phyloP scores from a whole-genome alignment of 2,113 vertebrate genomes.

The Galeopterus variegatus region DNA sequence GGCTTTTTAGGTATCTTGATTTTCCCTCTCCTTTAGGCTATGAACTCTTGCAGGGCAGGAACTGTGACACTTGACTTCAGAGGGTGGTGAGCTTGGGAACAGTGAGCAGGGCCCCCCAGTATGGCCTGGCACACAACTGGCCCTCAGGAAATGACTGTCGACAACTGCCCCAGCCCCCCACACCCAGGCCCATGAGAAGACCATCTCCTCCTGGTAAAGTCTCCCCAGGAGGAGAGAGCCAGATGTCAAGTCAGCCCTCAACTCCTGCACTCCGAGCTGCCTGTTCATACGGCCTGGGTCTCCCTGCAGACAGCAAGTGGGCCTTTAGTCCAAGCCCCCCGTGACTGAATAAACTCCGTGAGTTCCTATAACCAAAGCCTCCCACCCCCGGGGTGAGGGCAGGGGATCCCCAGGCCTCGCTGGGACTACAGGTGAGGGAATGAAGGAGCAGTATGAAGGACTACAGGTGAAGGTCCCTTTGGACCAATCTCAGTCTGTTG shows the following conservation, averaged over 20 bases:
- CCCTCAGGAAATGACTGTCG: background rate
- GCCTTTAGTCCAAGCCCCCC: background rate
- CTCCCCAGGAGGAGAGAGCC: background rate
- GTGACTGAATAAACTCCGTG: background rate
- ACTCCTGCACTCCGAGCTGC: background rate
- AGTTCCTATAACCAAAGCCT: background rate
- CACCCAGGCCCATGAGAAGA: background rate
- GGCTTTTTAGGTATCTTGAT: accelerated
- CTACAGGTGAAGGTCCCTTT: too few species aligned
- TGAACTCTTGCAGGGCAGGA: background rate
- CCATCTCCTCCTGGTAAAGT: background rate
- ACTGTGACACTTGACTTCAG: background rate
- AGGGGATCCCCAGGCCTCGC: background rate
- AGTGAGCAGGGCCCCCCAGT: background rate
- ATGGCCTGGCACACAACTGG: background rate
- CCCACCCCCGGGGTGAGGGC: background rate
- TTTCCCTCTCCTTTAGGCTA: background rate
- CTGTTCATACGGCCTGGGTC: background rate
- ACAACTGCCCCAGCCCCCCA: background rate
- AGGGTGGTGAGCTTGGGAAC: background rate
- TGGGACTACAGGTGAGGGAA: background rate
- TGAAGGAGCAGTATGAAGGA: background rate
- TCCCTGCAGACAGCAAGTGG: background rate
- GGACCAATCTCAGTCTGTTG: background rate
- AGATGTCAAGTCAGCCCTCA: background rate